phyloP scores from a whole-genome alignment of 2,797 vertebrate species.

The Arctocebus calabarensis region DNA sequence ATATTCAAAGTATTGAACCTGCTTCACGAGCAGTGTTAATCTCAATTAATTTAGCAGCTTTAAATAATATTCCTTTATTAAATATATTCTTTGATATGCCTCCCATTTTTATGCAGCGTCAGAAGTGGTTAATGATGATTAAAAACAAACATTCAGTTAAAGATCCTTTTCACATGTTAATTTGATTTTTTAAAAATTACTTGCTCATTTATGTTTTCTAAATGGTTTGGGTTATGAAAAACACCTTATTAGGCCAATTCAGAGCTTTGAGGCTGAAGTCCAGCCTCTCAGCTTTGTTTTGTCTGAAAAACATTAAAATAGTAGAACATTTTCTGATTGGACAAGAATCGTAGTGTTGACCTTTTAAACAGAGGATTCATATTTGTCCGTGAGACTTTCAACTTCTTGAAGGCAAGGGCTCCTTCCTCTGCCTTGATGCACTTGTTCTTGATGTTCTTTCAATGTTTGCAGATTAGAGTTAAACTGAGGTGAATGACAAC shows the following conservation, averaged over 20 bases:
- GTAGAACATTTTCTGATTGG: constrained; percentile 46
- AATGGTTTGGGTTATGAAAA: constrained; percentile 18
- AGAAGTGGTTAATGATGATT: constrained; percentile 24
- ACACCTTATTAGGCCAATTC: constrained; percentile 37
- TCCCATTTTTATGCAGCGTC: constrained; percentile 55
- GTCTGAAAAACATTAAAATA: constrained; percentile 20
- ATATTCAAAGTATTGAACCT: constrained; percentile 50
- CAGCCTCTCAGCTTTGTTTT: constrained; percentile 44
- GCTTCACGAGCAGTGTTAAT: constrained; percentile 70
- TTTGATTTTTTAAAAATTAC: constrained; percentile 28
- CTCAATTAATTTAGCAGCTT: constrained; percentile 75
- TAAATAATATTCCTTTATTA: constrained; percentile 67
- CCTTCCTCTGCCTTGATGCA: neutral
- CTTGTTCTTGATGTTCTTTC: neutral
- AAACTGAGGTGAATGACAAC: neutral
- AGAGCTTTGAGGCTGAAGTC: constrained; percentile 43
- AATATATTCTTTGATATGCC: constrained; percentile 64
- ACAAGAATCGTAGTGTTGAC: neutral
- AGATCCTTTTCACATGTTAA: constrained; percentile 42
- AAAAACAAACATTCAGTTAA: constrained; percentile 63
- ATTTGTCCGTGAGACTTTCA: neutral
- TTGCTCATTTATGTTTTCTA: constrained; percentile 21
- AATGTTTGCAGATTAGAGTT: neutral
- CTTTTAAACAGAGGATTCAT: constrained; percentile 6
- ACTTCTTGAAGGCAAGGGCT: constrained; percentile 14